phyloP scores from a whole-genome alignment of 2,113 vertebrate species.

The Gymnocephalus cernua region DNA sequence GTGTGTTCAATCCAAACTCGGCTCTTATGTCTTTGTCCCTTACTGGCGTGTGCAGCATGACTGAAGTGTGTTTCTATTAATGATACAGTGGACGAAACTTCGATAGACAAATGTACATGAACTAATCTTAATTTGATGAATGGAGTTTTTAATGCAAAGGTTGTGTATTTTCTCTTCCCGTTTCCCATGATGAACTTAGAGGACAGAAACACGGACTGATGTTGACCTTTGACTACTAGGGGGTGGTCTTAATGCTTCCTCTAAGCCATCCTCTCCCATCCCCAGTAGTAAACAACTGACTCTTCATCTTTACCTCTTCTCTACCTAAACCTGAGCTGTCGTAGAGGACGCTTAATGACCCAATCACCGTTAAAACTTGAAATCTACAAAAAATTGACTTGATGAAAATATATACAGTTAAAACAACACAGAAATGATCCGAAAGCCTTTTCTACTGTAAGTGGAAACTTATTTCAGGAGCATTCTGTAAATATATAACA shows the following conservation, averaged over 20 bases:
- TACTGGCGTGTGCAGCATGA: conserved; percentile 74
- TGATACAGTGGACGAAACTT: conserved; percentile 56
- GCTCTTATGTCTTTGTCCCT: conserved; percentile 71
- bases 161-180: conserved; percentile 67
- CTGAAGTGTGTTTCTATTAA: conserved; percentile 80
- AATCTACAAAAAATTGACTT: conserved; percentile 82
- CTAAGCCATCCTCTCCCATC: conserved; percentile 78
- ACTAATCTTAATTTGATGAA: conserved; percentile 70
- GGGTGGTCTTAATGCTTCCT: conserved; percentile 82
- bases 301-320: conserved; percentile 77
- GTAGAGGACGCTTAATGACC: conserved; percentile 71
- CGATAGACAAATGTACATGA: conserved; percentile 63
- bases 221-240: conserved; percentile 75
- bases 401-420: conserved; percentile 74
- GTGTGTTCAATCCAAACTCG: conserved; percentile 63
- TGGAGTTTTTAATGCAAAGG: conserved; percentile 75
- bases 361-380: conserved; percentile 86
- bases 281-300: conserved; percentile 71
- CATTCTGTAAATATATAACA: conserved; percentile 86
- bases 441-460: conserved; percentile 85
- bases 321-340: conserved; percentile 72
- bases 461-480: conserved; percentile 86
- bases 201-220: conserved; percentile 60
- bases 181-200: conserved; percentile 60
- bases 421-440: conserved; percentile 79